Evolutionary conservation across 2,888 invertebrate genomes (phyloP).

Genomic region (Nemapogon koenigi): DNA sequence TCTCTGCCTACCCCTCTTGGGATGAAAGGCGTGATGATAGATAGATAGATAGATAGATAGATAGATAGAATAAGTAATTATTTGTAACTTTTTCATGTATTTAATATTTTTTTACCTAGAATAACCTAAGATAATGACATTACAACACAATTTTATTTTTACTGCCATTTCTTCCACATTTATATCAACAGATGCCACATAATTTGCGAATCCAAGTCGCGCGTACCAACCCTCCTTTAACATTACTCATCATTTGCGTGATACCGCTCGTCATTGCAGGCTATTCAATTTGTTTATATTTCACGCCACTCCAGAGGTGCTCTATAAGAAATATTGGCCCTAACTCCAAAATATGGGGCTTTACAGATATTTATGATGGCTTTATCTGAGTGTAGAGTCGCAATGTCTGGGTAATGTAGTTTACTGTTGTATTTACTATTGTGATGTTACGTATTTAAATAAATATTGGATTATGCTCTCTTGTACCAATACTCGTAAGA

Average conservation of each 20-base stretch:
- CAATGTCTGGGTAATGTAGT: slow-evolving; percentile 38
- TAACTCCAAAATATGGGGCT: slow-evolving; percentile 56
- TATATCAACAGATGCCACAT: too few relatives aligned
- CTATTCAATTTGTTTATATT: slow-evolving; percentile 64
- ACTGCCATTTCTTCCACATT: too few relatives aligned
- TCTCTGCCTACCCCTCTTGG: too few relatives aligned
- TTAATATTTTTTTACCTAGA: too few relatives aligned
- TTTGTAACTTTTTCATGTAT: too few relatives aligned
- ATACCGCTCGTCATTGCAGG: slow-evolving; percentile 46
- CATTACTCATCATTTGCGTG: slow-evolving; percentile 59
- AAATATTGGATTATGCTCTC: slow-evolving; percentile 9
- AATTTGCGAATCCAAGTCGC: too few relatives aligned
- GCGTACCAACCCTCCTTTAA: slow-evolving; percentile 18
- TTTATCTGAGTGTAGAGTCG: slow-evolving; percentile 32
- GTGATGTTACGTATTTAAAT: slow-evolving; percentile 6
- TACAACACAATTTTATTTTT: too few relatives aligned
- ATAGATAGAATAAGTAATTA: too few relatives aligned
- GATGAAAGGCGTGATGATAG: too few relatives aligned
- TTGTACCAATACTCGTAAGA: too few relatives aligned
- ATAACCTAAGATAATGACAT: too few relatives aligned
- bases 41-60: too few relatives aligned
- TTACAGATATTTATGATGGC: slow-evolving; percentile 52
- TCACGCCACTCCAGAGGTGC: slow-evolving; percentile 54
- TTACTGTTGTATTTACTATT: slow-evolving; percentile 23
- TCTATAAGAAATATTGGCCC: slow-evolving; percentile 39